Base-by-base conservation (phyloP, 1,140 invertebrate genomes). In the Orchesella cincta region DNA sequence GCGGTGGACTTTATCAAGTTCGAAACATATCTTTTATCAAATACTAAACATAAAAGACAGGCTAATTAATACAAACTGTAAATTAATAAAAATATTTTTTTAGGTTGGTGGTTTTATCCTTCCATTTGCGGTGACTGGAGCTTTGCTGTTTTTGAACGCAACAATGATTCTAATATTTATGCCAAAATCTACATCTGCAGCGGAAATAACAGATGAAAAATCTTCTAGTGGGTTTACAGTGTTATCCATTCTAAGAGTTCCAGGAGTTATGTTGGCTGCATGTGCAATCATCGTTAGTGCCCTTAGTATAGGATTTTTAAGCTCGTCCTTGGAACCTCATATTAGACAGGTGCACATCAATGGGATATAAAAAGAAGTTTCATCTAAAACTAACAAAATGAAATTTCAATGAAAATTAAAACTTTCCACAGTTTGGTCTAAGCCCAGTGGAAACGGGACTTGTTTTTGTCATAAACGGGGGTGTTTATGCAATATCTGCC, bases 381-480 rank as follows among this genome's bases (percentile, higher is more conserved):
- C n/a, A n/a, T n/a, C n/a, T n/a, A n/a, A 46, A 5, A 46, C 39
- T 46, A 46, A 46, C 18, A 46, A 5, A 46, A 46, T 8, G 5
- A 18, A 46, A 8, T 46, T 46, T 8, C 39, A 18, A 46, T n/a
- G 39, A 8, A 46, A 46, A 46, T 46, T 46, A 46, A 46, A 46
- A 18, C 23, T 34, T 26, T 8, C 67, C 5, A 34, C 31, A 88
- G 86, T 89, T 94, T 82, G 83, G 90, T 14, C 86, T 95, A 71
- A 90, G 81, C 28, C 93, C 93, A 0, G 88, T 94, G 12, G 84
- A 93, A 12, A 86, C 95, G 36, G 94, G 94, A 0, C 84, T 94
- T 20, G 92, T 95, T 89, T 96, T 96, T 84, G 89, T 96, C 18
- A 92, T 96, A 57, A 94, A 93, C 83, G 94, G 94, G 2, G 93